These are phyloP conservation scores for Neodiprion pinetum DNA, from an alignment of 1,140 invertebrate species.

Conservation along the genomic window DNA sequence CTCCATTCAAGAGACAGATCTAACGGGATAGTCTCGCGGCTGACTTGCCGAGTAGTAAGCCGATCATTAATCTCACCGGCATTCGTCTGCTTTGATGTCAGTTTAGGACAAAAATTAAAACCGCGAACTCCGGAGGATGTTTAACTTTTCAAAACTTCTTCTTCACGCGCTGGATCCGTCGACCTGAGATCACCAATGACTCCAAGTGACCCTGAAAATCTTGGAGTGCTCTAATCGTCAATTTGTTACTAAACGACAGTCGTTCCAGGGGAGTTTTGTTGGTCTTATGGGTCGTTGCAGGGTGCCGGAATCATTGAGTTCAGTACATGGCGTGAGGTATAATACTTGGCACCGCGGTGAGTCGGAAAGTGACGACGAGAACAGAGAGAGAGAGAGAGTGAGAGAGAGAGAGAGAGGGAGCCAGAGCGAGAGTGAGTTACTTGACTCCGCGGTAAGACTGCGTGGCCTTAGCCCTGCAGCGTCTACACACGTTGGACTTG, in stretches of 20 bases:
- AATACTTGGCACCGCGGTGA: neutral
- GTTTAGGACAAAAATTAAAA: neutral
- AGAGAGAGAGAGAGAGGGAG: constrained; percentile 9
- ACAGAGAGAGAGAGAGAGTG: constrained; percentile 11
- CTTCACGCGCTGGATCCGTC: no score
- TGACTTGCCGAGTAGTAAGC: neutral
- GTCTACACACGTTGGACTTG: neutral
- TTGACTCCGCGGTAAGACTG: constrained; percentile 19
- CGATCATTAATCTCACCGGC: neutral
- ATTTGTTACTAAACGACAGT: neutral
- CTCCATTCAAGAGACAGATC: neutral
- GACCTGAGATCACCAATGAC: neutral
- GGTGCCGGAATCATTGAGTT: neutral
- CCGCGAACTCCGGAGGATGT: neutral
- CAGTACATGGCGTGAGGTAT: neutral
- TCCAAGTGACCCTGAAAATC: neutral
- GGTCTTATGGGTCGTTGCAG: neutral
- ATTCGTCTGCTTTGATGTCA: neutral
- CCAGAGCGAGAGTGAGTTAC: constrained; percentile 24
- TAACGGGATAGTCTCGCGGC: neutral
- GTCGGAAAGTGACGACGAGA: neutral
- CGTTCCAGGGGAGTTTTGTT: neutral
- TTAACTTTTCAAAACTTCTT: no score
- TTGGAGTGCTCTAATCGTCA: neutral
- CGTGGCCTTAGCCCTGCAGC: neutral